phyloP scores from a whole-genome alignment of 2,888 invertebrate genomes.

The Drosophila subsilvestris region DNA sequence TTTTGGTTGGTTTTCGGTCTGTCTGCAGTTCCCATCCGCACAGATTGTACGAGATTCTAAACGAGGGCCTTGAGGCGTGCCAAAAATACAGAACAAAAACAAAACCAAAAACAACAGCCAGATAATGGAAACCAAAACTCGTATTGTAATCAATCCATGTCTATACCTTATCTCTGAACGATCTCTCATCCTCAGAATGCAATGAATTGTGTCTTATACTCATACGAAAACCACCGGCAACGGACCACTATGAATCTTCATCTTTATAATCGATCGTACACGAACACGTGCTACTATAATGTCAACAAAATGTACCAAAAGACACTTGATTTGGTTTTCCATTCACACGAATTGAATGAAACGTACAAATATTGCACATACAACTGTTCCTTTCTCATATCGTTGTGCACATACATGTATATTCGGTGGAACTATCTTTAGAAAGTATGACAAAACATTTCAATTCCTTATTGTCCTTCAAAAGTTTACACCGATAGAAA shows the following conservation, averaged over 20 bases:
- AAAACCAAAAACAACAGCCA: background rate
- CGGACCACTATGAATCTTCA: conserved; percentile 38
- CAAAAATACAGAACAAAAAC: conserved; percentile 9
- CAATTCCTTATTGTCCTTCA: too few relatives aligned
- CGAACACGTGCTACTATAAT: background rate
- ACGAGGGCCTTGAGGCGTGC: conserved; percentile 20
- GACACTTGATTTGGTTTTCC: background rate
- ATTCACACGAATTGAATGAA: background rate
- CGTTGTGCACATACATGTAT: background rate
- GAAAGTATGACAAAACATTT: too few relatives aligned
- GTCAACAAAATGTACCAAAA: background rate
- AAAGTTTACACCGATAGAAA: too few relatives aligned
- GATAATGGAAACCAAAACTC: background rate
- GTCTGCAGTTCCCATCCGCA: too few relatives aligned
- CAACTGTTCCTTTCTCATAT: background rate
- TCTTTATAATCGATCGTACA: background rate
- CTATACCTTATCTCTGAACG: conserved; percentile 31
- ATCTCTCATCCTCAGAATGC: conserved; percentile 42
- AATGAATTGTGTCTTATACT: conserved; percentile 49
- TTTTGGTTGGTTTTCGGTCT: too few relatives aligned
- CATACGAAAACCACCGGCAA: conserved; percentile 51
- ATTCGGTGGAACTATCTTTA: background rate
- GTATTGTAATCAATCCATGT: conserved; percentile 28
- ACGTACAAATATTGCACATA: background rate
- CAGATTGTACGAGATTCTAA: background rate